Evolutionary conservation across 1,140 invertebrate species (phyloP).

Genomic region (Heterodera schachtii): DNA sequence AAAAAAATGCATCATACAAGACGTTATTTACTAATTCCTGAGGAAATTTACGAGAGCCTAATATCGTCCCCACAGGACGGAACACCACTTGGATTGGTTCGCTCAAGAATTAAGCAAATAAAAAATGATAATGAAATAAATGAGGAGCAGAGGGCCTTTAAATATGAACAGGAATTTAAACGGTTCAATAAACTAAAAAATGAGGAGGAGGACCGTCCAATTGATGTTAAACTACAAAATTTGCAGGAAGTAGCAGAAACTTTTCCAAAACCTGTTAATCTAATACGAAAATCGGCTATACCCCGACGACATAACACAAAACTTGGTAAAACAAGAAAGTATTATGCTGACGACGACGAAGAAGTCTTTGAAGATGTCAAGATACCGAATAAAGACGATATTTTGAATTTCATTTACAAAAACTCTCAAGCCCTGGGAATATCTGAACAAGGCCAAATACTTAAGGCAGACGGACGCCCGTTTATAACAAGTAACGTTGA

Average conservation of each 20-base stretch:
- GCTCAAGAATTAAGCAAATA: not conserved
- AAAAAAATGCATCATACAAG: constrained; percentile 18
- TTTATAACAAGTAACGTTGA: not conserved
- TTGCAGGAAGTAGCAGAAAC: not conserved
- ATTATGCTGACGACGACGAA: not conserved
- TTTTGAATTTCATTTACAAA: not conserved
- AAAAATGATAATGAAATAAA: too few species aligned
- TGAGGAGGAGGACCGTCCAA: constrained; percentile 4
- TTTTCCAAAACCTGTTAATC: not conserved
- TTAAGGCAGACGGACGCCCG: not conserved
- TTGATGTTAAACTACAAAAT: constrained; percentile 11
- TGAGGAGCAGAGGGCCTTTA: not conserved
- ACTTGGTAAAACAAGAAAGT: not conserved
- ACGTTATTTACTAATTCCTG: constrained; percentile 34
- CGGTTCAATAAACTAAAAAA: not conserved
- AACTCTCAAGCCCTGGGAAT: not conserved
- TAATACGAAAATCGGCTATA: too few species aligned
- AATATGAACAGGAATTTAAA: constrained; percentile 23
- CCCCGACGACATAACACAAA: not conserved
- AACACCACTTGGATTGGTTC: not conserved
- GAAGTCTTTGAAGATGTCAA: not conserved
- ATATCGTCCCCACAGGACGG: not conserved
- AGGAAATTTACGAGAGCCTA: constrained; percentile 24
- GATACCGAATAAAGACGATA: not conserved
- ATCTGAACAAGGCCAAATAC: not conserved